A percentile compares a stretch with the other conserved stretches of the same genome.
These are phyloP conservation scores for Procambarus clarkii DNA, from an alignment of 1,140 invertebrate species.

Conservation along the genomic window DNA sequence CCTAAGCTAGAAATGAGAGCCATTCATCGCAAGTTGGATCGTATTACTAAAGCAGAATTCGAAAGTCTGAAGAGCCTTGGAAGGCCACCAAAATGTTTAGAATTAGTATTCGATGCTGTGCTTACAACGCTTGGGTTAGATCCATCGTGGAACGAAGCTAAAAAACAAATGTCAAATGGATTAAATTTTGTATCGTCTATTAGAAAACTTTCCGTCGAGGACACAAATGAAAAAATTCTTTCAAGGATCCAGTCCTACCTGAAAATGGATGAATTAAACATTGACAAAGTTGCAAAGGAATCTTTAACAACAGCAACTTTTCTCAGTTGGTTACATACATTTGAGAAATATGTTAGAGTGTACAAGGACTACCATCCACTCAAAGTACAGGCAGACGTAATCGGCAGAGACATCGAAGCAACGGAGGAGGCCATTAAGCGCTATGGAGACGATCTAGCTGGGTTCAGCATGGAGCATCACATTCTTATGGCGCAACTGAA, in stretches of 20 bases:
- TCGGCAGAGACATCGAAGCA: slow-evolving; percentile 67
- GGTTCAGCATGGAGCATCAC: slow-evolving; percentile 66
- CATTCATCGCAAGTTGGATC: slow-evolving; percentile 57
- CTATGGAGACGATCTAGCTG: slow-evolving; percentile 64
- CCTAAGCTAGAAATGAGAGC: slow-evolving; percentile 64
- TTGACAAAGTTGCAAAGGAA: slow-evolving; percentile 45
- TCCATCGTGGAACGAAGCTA: slow-evolving; percentile 71
- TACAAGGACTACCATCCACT: slow-evolving; percentile 71
- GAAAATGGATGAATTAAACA: slow-evolving; percentile 43
- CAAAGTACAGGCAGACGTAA: slow-evolving; percentile 70
- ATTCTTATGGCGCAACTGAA: slow-evolving; percentile 65
- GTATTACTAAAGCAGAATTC: slow-evolving; percentile 68
- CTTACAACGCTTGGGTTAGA: slow-evolving; percentile 61
- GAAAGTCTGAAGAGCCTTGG: slow-evolving; percentile 59
- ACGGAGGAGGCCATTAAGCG: slow-evolving; percentile 59
- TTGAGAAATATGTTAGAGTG: slow-evolving; percentile 66
- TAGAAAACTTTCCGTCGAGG: slow-evolving; percentile 59
- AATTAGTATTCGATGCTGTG: slow-evolving; percentile 66
- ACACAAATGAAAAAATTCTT: slow-evolving; percentile 58
- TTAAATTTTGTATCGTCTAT: slow-evolving; percentile 65
- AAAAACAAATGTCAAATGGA: slow-evolving; percentile 69
- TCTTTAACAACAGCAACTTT: slow-evolving; percentile 50
- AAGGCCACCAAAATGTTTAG: slow-evolving; percentile 58
- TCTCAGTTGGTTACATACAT: slow-evolving; percentile 62
- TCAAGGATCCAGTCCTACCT: slow-evolving; percentile 49